Conservation (phyloP, 2,113 vertebrate genomes). For the Indicator maculatus region DNA sequence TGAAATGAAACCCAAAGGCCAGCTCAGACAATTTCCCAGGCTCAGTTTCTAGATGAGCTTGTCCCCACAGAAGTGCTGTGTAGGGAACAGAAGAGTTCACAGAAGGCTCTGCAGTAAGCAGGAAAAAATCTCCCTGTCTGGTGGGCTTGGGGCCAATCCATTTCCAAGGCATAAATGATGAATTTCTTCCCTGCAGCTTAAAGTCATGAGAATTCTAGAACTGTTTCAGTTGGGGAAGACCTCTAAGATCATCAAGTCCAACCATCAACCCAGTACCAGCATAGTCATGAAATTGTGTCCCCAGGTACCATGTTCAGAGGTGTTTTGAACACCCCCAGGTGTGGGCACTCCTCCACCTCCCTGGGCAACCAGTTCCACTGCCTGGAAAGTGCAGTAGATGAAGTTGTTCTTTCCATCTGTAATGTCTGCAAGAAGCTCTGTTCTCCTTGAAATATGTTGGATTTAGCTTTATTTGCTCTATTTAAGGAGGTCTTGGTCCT, state of each 20-base stretch:
- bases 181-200: accelerated
- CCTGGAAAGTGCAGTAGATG: accelerated
- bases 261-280: too few species aligned
- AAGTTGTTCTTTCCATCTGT: not conserved
- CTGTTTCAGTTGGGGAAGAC: too few species aligned
- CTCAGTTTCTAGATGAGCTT: accelerated
- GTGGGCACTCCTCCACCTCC: too few species aligned
- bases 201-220: accelerated
- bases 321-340: too few species aligned
- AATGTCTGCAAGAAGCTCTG: not conserved
- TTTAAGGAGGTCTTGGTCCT: not conserved
- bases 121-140: too few species aligned
- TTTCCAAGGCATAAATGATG: accelerated
- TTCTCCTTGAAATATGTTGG: accelerated
- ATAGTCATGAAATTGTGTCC: too few species aligned
- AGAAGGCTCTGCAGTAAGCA: accelerated
- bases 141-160: accelerated
- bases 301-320: too few species aligned
- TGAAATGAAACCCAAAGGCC: not conserved
- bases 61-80: accelerated
- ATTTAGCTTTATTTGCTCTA: not conserved
- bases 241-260: too few species aligned
- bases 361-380: too few species aligned
- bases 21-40: not conserved
- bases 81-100: not conserved